Percentiles rank a stretch among this genome's conserved stretches.
These are phyloP conservation scores for Ceratotherium simum DNA, from an alignment of 2,113 vertebrate species.

Conservation along the genomic window DNA sequence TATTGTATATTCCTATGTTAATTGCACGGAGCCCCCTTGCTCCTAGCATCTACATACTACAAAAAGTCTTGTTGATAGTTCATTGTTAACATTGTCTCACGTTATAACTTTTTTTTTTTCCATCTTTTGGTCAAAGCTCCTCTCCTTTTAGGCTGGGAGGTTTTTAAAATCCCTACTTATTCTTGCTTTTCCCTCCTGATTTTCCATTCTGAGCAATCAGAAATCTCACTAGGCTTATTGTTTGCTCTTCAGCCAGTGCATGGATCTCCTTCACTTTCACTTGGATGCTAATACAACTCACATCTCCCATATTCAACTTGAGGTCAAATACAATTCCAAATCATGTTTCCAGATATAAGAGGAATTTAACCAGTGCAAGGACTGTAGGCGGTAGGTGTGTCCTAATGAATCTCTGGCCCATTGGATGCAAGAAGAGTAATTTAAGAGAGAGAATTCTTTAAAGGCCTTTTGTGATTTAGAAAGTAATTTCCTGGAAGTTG, in stretches of 20 bases:
- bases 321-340: neutral
- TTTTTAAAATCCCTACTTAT: neutral
- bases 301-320: neutral
- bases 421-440: neutral
- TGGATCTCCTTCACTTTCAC: neutral
- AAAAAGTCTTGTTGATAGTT: neutral
- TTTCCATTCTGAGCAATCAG: neutral
- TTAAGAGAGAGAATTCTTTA: neutral
- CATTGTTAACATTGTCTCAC: neutral
- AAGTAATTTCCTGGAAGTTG: neutral
- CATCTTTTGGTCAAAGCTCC: neutral
- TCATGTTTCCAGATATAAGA: neutral
- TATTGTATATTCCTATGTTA: neutral
- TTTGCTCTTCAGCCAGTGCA: neutral
- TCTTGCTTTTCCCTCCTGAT: neutral
- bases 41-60: rapidly evolving
- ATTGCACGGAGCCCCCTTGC: rapidly evolving
- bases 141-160: neutral
- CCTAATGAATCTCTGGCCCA: neutral
- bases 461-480: neutral
- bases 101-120: neutral
- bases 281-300: neutral
- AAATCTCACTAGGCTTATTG: neutral
- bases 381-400: neutral
- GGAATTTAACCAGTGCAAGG: neutral